Percentiles rank a stretch among this genome's conserved stretches.
Evolutionary conservation across 92 coral and sea anemone genomes (phyloP).

Genomic region (Porites evermanni): DNA sequence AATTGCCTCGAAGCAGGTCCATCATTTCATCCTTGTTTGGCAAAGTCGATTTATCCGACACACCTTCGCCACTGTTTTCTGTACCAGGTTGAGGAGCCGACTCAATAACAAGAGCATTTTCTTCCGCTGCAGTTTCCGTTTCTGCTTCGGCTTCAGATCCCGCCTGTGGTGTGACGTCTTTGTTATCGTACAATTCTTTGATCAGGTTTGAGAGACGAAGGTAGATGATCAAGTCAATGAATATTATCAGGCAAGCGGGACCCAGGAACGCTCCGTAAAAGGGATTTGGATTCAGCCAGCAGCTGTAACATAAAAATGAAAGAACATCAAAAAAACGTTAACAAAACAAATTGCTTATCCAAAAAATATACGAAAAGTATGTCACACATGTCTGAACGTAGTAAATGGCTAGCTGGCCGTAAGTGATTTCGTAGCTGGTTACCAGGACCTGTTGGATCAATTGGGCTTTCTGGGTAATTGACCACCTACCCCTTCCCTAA

Average conservation of each 20-base stretch:
- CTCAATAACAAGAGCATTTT: constrained; percentile 41
- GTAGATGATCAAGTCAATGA: constrained; percentile 78
- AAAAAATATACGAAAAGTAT: too few species aligned
- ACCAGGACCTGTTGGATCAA: too few species aligned
- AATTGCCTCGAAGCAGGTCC: constrained; percentile 72
- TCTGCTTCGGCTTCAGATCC: constrained; percentile 44
- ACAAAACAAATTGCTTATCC: too few species aligned
- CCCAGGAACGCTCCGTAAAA: constrained; percentile 96
- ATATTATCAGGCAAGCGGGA: constrained; percentile 86
- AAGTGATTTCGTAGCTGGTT: too few species aligned
- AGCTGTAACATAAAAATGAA: constrained; percentile 54
- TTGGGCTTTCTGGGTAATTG: too few species aligned
- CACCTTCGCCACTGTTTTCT: constrained; percentile 34
- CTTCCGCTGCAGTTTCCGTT: constrained; percentile 42
- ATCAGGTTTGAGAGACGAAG: constrained; percentile 80
- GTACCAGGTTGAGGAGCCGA: constrained; percentile 41
- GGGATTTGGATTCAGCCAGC: constrained; percentile 91
- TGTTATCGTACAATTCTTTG: constrained; percentile 41
- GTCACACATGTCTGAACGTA: too few species aligned
- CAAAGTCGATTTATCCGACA: constrained; percentile 48
- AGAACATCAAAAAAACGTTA: not conserved
- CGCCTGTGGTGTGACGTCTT: not conserved
- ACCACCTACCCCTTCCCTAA: too few species aligned
- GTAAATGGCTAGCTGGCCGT: too few species aligned
- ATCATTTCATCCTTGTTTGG: constrained; percentile 78